Conservation (phyloP, 2,113 vertebrate genomes). For the Phocoena sinus region DNA sequence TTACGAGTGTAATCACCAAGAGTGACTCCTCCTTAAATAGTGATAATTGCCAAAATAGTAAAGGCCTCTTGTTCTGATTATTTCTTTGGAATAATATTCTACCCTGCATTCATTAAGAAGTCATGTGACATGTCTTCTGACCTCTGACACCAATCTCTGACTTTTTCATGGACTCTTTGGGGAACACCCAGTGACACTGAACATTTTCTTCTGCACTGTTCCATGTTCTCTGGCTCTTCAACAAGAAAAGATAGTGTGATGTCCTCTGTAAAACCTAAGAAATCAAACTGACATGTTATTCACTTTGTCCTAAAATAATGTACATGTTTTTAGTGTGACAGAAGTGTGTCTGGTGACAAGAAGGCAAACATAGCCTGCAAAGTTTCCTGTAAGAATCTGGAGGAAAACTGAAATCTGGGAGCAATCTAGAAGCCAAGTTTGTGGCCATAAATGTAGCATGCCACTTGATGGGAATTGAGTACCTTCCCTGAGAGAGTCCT, state of each 20-base stretch:
- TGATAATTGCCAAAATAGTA: conserved; percentile 59
- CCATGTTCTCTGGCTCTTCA: conserved; percentile 29
- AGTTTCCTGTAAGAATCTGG: neutral
- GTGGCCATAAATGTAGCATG: neutral
- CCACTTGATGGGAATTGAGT: neutral
- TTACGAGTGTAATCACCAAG: conserved; percentile 62
- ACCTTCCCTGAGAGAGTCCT: neutral
- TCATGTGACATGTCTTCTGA: conserved; percentile 53
- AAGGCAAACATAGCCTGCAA: neutral
- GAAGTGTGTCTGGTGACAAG: neutral
- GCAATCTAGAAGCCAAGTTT: neutral
- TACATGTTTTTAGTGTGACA: neutral
- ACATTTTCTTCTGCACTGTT: conserved; percentile 31
- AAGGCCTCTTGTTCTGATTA: conserved; percentile 54
- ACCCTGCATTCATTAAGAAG: conserved; percentile 65
- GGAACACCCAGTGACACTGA: conserved; percentile 38
- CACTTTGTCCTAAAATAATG: neutral
- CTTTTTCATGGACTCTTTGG: conserved; percentile 45
- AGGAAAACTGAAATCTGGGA: neutral
- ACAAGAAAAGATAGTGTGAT: neutral
- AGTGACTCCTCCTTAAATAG: conserved; percentile 41
- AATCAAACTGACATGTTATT: neutral
- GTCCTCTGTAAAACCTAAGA: neutral
- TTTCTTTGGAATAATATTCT: conserved; percentile 52
- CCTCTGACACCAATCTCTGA: conserved; percentile 64